Conservation (phyloP, 2,113 vertebrate genomes). For the Charina bottae region DNA sequence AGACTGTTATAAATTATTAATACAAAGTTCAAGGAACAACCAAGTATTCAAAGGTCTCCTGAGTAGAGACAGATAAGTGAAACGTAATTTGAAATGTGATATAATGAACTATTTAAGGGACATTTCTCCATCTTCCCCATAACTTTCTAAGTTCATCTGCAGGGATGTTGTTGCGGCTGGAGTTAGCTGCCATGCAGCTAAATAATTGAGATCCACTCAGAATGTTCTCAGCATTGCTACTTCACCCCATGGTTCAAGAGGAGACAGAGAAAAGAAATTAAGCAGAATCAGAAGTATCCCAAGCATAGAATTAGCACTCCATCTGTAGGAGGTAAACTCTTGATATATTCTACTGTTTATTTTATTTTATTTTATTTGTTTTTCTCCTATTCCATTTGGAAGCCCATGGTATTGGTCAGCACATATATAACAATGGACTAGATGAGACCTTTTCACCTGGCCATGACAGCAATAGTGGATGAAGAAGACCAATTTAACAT, state of each 20-base stretch:
- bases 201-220: neutral
- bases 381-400: neutral
- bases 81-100: neutral
- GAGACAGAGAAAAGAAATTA: neutral
- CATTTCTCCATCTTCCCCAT: neutral
- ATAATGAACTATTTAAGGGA: neutral
- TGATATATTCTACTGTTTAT: neutral
- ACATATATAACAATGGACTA: neutral
- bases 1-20: neutral
- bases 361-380: neutral
- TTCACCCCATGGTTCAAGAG: neutral
- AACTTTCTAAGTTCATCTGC: neutral
- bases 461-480: neutral
- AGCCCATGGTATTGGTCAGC: neutral
- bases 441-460: neutral
- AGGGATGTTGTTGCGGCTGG: neutral
- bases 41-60: neutral
- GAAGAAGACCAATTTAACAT: neutral
- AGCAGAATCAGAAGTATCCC: neutral
- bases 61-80: neutral
- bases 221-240: neutral
- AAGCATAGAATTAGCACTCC: neutral
- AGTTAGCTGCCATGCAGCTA: neutral
- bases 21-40: neutral
- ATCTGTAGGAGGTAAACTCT: neutral